These are phyloP conservation scores for Rhinogobius similis DNA, from an alignment of 2,113 vertebrate species.

Conservation along the genomic window DNA sequence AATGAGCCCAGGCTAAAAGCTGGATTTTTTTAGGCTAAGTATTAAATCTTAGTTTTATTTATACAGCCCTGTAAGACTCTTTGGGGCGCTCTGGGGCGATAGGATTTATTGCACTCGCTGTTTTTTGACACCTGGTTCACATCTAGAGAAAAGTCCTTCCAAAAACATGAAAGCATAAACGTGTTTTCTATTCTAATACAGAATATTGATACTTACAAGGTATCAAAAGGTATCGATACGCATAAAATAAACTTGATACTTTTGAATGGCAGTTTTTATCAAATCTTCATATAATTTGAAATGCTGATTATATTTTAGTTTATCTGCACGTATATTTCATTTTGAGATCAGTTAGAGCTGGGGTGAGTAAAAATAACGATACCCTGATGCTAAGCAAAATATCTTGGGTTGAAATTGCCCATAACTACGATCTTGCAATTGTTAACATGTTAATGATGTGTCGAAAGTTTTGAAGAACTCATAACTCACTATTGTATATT, in stretches of 20 bases:
- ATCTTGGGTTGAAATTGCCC: too few relatives aligned
- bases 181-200: neutral
- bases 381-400: too few relatives aligned
- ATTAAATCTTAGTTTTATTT: conserved; percentile 16
- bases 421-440: neutral
- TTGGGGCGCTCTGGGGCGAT: neutral
- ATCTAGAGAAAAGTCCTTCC: neutral
- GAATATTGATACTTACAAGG: too few relatives aligned
- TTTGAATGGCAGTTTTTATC: too few relatives aligned
- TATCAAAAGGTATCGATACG: too few relatives aligned
- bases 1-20: conserved; percentile 9
- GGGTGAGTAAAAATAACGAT: too few relatives aligned
- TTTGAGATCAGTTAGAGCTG: too few relatives aligned
- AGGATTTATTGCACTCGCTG: conserved; percentile 7
- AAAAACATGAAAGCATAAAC: neutral
- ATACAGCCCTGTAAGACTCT: neutral
- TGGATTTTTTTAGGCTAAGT: neutral
- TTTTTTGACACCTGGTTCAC: conserved; percentile 3
- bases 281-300: too few relatives aligned
- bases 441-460: neutral
- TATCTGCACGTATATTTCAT: too few relatives aligned
- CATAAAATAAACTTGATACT: too few relatives aligned
- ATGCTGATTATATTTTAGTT: too few relatives aligned
- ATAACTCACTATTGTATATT: neutral
- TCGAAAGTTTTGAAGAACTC: neutral